Percentiles rank a stretch among this genome's conserved stretches.
phyloP scores from a whole-genome alignment of 2,888 invertebrate genomes.

The Agriopis marginaria region DNA sequence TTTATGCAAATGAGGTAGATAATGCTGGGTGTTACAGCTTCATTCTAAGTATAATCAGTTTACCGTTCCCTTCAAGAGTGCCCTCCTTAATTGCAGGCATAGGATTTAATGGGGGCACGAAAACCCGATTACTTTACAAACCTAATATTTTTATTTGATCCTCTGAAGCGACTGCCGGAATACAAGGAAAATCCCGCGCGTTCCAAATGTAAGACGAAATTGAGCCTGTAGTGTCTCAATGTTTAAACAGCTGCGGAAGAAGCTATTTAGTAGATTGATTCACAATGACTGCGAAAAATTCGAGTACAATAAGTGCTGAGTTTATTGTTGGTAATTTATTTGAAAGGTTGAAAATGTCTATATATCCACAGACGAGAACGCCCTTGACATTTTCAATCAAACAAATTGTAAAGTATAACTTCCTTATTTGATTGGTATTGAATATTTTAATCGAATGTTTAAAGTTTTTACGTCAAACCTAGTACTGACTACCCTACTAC shows the following conservation, averaged over 20 bases:
- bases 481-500: no score
- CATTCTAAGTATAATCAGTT: constrained; percentile 77
- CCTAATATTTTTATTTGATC: constrained; percentile 49
- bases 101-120: constrained; percentile 72
- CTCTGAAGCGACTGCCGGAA: constrained; percentile 29
- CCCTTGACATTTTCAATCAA: constrained; percentile 7
- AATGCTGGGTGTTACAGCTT: constrained; percentile 73
- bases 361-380: constrained; percentile 8
- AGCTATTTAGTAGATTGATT: constrained; percentile 35
- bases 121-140: constrained; percentile 67
- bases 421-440: not conserved
- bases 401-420: constrained; percentile 6
- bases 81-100: constrained; percentile 70
- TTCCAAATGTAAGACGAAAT: constrained; percentile 28
- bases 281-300: constrained; percentile 27
- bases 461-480: not conserved
- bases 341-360: constrained; percentile 15
- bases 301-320: constrained; percentile 19
- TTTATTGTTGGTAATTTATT: constrained; percentile 29
- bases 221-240: constrained; percentile 23
- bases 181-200: constrained; percentile 28
- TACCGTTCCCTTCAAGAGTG: constrained; percentile 62
- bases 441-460: constrained; percentile 16
- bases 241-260: constrained; percentile 25
- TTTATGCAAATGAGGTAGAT: constrained; percentile 71